Evolutionary conservation across 1,140 invertebrate genomes (phyloP).

Genomic region (Platorchestia sp.): DNA sequence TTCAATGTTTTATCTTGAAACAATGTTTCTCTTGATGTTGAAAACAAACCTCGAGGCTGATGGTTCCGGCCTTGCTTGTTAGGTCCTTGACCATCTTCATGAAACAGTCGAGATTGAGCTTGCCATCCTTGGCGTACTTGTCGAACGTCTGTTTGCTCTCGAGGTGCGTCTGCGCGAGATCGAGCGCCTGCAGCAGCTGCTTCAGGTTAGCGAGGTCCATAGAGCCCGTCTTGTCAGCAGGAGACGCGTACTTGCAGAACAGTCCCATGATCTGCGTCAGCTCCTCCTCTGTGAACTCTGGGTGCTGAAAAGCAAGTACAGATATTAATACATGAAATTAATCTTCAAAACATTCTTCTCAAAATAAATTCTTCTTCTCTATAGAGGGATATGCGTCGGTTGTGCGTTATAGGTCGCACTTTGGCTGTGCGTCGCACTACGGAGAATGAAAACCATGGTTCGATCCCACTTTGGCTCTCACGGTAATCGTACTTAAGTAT

Average conservation of each 20-base stretch:
- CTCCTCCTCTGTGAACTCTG: constrained; percentile 64
- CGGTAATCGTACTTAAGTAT: too few relatives aligned
- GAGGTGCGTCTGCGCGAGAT: constrained; percentile 65
- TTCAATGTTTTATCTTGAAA: too few relatives aligned
- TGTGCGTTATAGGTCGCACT: too few relatives aligned
- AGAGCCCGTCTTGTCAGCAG: constrained; percentile 62
- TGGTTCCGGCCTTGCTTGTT: constrained; percentile 63
- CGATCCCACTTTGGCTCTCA: too few relatives aligned
- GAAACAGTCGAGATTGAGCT: constrained; percentile 62
- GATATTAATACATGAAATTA: not conserved
- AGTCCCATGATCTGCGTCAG: constrained; percentile 62
- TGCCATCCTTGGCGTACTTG: constrained; percentile 62
- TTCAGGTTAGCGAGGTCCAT: constrained; percentile 65
- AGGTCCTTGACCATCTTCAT: constrained; percentile 66
- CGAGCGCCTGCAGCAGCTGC: constrained; percentile 63
- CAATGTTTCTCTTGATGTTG: too few relatives aligned
- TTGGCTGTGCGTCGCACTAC: too few relatives aligned
- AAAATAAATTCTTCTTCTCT: too few relatives aligned
- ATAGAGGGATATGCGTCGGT: too few relatives aligned
- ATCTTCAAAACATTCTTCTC: not conserved
- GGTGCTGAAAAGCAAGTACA: constrained; percentile 57
- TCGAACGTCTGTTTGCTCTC: constrained; percentile 66
- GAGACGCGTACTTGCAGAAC: constrained; percentile 65
- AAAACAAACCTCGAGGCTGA: constrained; percentile 62
- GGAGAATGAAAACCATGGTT: too few relatives aligned